These are phyloP conservation scores for Bathynomus jamesi DNA, from an alignment of 1,140 invertebrate genomes.

Conservation along the genomic window DNA sequence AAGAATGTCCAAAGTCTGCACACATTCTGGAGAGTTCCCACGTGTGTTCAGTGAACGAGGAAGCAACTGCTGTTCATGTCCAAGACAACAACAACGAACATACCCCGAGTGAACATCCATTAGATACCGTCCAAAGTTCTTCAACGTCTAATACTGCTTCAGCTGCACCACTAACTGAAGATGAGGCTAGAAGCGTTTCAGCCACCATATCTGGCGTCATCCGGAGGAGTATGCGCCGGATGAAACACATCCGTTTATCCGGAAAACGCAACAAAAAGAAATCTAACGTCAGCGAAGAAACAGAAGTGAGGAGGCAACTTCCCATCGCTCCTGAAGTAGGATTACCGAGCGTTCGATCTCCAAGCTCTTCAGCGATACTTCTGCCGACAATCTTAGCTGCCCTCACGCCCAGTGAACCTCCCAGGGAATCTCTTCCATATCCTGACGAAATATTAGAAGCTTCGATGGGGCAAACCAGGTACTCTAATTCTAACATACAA, in stretches of 20 bases:
- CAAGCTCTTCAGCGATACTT: slow-evolving; percentile 3
- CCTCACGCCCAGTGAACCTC: neutral
- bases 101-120: neutral
- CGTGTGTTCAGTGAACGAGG: neutral
- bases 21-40: neutral
- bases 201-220: neutral
- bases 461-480: neutral
- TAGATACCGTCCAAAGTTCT: neutral
- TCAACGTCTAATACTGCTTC: neutral
- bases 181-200: neutral
- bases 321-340: neutral
- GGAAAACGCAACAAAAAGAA: neutral
- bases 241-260: neutral
- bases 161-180: neutral
- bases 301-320: slow-evolving; percentile 3
- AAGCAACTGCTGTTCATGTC: too few relatives aligned
- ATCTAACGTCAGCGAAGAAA: slow-evolving; percentile 5
- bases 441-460: neutral
- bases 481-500: too few relatives aligned
- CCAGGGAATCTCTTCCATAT: slow-evolving; percentile 4
- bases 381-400: slow-evolving; percentile 7
- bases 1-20: neutral
- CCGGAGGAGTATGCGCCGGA: neutral
- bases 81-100: too few relatives aligned
- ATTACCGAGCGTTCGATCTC: slow-evolving; percentile 7